Evolutionary conservation across 2,113 vertebrate species (phyloP).

Genomic region (Puffinus mauretanicus): DNA sequence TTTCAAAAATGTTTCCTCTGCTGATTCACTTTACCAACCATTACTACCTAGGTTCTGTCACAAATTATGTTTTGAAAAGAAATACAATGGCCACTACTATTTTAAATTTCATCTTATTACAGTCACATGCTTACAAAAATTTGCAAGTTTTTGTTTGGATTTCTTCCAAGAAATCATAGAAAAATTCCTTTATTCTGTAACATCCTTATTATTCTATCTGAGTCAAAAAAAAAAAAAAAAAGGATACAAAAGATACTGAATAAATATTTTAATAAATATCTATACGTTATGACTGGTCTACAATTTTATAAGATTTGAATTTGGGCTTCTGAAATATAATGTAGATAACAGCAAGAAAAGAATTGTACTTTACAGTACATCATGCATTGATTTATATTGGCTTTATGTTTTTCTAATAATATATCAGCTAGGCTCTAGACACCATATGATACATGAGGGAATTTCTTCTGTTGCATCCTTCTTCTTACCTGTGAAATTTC

Average conservation of each 20-base stretch:
- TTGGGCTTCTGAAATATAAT: neutral
- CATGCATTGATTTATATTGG: neutral
- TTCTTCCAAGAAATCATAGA: neutral
- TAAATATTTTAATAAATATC: neutral
- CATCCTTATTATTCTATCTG: neutral
- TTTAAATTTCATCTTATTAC: neutral
- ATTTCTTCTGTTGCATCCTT: neutral
- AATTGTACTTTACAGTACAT: neutral
- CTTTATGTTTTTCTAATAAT: neutral
- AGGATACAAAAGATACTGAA: neutral
- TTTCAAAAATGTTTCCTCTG: neutral
- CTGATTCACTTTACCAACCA: neutral
- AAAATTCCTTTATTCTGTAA: neutral
- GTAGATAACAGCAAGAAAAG: neutral
- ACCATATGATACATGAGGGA: fast-evolving
- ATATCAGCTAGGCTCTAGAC: neutral
- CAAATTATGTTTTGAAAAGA: neutral
- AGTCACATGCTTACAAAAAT: neutral
- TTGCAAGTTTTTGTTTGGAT: neutral
- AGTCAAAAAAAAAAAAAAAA: neutral
- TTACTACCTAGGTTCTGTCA: neutral
- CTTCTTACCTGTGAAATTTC: neutral
- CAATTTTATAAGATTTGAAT: neutral
- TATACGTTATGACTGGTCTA: neutral
- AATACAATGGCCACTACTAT: neutral